Conservation (phyloP, 2,113 vertebrate species). For the Scolopax mira region DNA sequence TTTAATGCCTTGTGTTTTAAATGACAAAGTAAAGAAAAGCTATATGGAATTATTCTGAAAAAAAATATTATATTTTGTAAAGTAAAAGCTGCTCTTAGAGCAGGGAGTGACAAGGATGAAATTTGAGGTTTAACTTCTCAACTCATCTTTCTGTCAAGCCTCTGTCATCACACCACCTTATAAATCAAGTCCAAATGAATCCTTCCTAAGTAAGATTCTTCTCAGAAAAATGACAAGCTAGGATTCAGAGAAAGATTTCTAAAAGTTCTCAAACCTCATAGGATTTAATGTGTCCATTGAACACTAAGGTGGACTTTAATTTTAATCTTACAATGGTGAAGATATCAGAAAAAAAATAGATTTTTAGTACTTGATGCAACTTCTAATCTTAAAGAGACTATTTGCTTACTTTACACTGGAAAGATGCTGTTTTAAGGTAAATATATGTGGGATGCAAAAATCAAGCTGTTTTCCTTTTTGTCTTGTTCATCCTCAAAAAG, state of each 20-base stretch:
- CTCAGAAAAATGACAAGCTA: background rate
- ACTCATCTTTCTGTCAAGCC: constrained; percentile 16
- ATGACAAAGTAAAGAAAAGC: background rate
- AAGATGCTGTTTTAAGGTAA: background rate
- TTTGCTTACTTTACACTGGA: background rate
- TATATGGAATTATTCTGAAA: background rate
- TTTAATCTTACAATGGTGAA: background rate
- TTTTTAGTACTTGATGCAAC: background rate
- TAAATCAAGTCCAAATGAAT: constrained; percentile 29
- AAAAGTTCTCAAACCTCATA: background rate
- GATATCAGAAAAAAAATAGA: background rate
- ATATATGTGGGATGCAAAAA: background rate
- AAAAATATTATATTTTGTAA: background rate
- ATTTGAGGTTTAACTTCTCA: constrained; percentile 36
- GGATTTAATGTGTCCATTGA: background rate
- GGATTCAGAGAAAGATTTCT: background rate
- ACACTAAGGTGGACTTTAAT: background rate
- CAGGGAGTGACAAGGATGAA: constrained; percentile 7
- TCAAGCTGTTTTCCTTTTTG: background rate
- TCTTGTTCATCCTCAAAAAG: background rate
- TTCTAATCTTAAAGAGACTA: background rate
- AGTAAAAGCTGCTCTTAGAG: background rate
- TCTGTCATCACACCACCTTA: background rate
- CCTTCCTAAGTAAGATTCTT: background rate
- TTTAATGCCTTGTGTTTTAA: background rate